Conservation (phyloP, 2,113 vertebrate species). For the Vicugna pacos region DNA sequence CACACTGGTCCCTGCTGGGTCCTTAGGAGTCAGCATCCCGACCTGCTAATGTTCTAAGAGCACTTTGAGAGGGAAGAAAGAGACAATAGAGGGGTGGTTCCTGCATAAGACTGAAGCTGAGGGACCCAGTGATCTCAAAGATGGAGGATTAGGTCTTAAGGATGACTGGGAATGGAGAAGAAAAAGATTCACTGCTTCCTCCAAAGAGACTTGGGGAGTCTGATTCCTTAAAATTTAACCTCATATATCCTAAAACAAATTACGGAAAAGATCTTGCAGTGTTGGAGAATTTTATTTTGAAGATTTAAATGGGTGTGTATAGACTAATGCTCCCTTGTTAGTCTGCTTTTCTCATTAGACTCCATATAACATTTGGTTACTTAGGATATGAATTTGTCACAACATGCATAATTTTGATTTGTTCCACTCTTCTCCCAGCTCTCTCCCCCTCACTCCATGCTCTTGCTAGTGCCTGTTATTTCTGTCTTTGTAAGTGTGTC, state of each 20-base stretch:
- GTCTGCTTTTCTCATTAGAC: slow-evolving; percentile 3
- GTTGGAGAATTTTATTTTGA: background rate
- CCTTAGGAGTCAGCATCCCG: background rate
- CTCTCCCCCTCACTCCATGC: background rate
- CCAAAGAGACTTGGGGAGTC: background rate
- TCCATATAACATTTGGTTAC: background rate
- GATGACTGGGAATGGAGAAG: background rate
- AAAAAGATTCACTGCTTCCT: background rate
- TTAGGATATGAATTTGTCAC: slow-evolving; percentile 51
- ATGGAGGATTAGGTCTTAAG: background rate
- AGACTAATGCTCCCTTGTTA: background rate
- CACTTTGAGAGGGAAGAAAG: background rate
- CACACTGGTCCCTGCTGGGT: background rate
- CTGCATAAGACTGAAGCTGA: background rate
- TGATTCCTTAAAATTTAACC: background rate
- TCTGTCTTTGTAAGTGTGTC: background rate
- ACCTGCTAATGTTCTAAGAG: background rate
- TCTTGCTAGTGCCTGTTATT: background rate
- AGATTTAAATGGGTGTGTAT: background rate
- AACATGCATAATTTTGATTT: slow-evolving; percentile 44
- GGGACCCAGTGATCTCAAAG: background rate
- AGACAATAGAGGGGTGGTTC: background rate
- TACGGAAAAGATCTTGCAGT: background rate
- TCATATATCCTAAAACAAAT: slow-evolving; percentile 36
- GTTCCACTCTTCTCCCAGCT: background rate